Conservation (phyloP, 2,797 vertebrate genomes). For the Danio tinwini region DNA sequence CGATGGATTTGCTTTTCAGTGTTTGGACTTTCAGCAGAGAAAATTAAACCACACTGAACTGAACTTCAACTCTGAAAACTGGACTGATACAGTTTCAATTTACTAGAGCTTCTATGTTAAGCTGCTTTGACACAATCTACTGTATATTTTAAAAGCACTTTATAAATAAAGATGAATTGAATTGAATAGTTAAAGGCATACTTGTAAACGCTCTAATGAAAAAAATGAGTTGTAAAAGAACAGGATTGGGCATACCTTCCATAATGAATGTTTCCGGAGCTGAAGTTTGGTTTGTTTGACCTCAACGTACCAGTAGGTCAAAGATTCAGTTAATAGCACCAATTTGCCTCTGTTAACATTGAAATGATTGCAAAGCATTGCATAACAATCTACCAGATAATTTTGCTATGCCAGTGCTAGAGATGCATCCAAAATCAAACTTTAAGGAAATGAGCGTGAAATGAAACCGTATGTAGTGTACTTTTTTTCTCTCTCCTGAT, state of each 20-base stretch:
- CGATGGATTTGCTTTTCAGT: too few relatives aligned
- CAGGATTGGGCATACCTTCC: neutral
- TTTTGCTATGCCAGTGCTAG: constrained; percentile 10
- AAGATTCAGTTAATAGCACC: constrained; percentile 59
- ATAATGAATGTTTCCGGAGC: neutral
- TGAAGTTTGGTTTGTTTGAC: neutral
- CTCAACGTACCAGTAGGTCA: constrained; percentile 32
- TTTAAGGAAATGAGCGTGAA: constrained; percentile 49
- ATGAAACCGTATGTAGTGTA: constrained; percentile 32
- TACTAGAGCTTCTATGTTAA: too few relatives aligned
- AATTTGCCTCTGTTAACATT: constrained; percentile 60
- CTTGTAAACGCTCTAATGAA: constrained; percentile 10
- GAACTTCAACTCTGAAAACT: too few relatives aligned
- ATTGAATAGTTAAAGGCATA: neutral
- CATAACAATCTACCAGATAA: constrained; percentile 52
- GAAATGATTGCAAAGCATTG: constrained; percentile 58
- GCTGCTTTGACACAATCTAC: too few relatives aligned
- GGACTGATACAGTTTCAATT: too few relatives aligned
- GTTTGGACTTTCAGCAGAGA: too few relatives aligned
- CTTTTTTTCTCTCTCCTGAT: constrained; percentile 26
- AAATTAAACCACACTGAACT: too few relatives aligned
- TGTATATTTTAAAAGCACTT: too few relatives aligned
- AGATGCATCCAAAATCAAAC: constrained; percentile 40
- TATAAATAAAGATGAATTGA: too few relatives aligned
- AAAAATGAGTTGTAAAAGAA: constrained; percentile 6